These are phyloP conservation scores for Phaonia tiefii DNA, from an alignment of 2,888 invertebrate genomes.

Conservation along the genomic window DNA sequence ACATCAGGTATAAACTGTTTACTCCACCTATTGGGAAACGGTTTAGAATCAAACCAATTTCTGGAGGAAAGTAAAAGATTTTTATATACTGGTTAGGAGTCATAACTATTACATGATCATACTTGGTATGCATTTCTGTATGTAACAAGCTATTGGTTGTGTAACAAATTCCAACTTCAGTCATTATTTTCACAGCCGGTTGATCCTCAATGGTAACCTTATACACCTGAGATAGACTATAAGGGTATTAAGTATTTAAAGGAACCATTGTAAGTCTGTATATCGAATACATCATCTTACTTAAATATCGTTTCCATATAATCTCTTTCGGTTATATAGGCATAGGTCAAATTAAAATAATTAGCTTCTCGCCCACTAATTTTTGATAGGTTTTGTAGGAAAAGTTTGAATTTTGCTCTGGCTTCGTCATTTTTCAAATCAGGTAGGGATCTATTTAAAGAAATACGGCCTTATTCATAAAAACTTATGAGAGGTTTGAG, in stretches of 20 bases:
- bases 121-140: conserved; percentile 30
- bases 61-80: conserved; percentile 8
- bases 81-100: no score
- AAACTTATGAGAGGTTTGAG: no score
- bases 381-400: conserved; percentile 35
- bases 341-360: neutral
- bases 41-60: conserved; percentile 33
- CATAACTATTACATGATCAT: no score
- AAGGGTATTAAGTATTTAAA: conserved; percentile 16
- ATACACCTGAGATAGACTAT: conserved; percentile 45
- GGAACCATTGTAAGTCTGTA: neutral
- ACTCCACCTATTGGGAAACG: conserved; percentile 14
- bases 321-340: conserved; percentile 18
- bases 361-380: neutral
- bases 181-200: conserved; percentile 53
- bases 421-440: no score
- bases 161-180: conserved; percentile 60
- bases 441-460: no score
- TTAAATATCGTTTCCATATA: conserved; percentile 57
- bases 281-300: conserved; percentile 20
- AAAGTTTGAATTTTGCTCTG: neutral
- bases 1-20: neutral
- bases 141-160: conserved; percentile 44
- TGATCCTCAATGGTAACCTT: neutral
- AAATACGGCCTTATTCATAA: no score